Evolutionary conservation across 2,888 invertebrate genomes (phyloP), one percentile per base, ranked within the genome.

Genomic region (Drosophila silvestris): DNA sequence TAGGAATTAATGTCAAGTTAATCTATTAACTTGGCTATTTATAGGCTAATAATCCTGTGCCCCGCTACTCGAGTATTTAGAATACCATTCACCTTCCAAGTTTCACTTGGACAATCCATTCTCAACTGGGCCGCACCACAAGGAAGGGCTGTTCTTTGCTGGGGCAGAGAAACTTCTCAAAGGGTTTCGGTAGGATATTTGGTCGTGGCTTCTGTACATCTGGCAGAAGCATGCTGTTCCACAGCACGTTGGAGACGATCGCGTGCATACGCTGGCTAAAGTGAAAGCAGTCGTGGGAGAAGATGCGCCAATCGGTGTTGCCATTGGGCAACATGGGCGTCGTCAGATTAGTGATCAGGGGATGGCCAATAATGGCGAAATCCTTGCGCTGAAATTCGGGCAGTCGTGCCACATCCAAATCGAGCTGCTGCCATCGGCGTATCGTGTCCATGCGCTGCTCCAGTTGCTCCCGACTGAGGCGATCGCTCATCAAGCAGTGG

Each of bases 281-380:
- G 85, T 96, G 96, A 79, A 96, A 95, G 85, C 95, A 95, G 89
- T 96, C 96, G 32, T 91, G 91, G 0, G 95, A 94, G 62, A 95
- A 90, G 82, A 93, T 94, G 7, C 94, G 92, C 73, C 93, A 93
- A 90, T 95, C 95, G 0, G 92, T 89, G 1, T 82, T 76, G 5
- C 94, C 95, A 67, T 93, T 86, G 7, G 89, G 66, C 19, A 71
- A 74, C 14, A 28, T 71, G 4, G 95, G 94, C 22, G 94, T 77
- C 0, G 75, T 77, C 3, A 85, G 28, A 47, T 91, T 72, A 70
- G 83, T 7, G 91, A 87, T 68, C 92, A 86, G 51, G 3, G 95
- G 94, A 85, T 95, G 95, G 26, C 93, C 89, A 9, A 95, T 94
- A 1, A 95, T 94, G 3, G 95, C 93, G 83, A 96, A 96, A 83